A percentile compares a stretch with the other conserved stretches of the same genome.
Conservation (phyloP, 2,113 vertebrate genomes). For the Sprattus sprattus region DNA sequence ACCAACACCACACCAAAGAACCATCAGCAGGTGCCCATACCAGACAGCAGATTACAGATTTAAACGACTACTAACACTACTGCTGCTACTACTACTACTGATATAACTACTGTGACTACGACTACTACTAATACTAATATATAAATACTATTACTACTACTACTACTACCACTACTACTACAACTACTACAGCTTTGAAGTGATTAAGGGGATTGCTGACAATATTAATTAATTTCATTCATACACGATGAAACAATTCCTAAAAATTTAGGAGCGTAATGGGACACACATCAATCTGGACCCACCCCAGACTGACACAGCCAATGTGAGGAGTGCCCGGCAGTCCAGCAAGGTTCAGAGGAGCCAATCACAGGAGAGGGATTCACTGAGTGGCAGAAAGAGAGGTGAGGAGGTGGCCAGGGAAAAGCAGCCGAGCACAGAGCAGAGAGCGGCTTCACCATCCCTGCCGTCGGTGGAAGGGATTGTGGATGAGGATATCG, state of each 20-base stretch:
- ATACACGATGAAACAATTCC: not conserved
- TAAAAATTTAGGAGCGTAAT: not conserved
- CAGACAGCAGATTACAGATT: not conserved
- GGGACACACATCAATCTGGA: not conserved
- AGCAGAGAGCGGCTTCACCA: constrained; percentile 52
- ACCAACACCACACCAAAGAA: constrained; percentile 73
- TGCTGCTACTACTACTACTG: no score
- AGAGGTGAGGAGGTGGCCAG: constrained; percentile 49
- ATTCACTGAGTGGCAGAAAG: constrained; percentile 54
- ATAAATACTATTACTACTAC: no score
- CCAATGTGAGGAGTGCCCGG: constrained; percentile 55
- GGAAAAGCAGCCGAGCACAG: constrained; percentile 46
- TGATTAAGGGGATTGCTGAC: no score
- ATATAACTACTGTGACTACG: no score
- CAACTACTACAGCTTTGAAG: no score
- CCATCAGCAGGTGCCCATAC: constrained; percentile 73
- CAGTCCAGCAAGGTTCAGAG: constrained; percentile 48
- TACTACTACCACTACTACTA: no score
- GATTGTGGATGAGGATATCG: constrained; percentile 64
- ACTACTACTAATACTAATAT: no score
- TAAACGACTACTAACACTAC: no score
- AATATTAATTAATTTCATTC: no score
- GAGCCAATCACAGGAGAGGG: constrained; percentile 50
- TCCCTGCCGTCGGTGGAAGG: constrained; percentile 48
- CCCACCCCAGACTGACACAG: constrained; percentile 59